Evolutionary conservation across 2,797 vertebrate genomes (phyloP).

Genomic region (Champsocephalus gunnari): DNA sequence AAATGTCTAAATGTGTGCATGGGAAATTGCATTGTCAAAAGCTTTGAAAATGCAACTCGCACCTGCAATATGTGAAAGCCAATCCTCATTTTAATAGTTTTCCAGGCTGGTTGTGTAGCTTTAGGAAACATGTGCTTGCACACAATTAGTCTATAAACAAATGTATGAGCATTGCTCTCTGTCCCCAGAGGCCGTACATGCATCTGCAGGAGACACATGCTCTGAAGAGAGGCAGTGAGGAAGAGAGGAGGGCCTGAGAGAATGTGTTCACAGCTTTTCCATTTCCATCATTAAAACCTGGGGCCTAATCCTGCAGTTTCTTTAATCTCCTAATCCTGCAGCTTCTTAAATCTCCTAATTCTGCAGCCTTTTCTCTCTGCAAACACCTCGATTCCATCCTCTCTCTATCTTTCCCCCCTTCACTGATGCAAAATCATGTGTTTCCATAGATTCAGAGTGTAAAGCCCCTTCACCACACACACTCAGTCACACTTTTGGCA

Average conservation of each 20-base stretch:
- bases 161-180: constrained; percentile 44
- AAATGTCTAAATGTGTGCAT: neutral
- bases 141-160: constrained; percentile 60
- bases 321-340: constrained; percentile 85
- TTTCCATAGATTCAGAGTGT: constrained; percentile 46
- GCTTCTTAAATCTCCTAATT: constrained; percentile 85
- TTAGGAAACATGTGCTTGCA: constrained; percentile 33
- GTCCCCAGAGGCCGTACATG: constrained; percentile 50
- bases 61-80: neutral
- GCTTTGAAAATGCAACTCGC: constrained; percentile 4
- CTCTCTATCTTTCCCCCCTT: constrained; percentile 19
- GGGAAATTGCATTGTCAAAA: constrained; percentile 6
- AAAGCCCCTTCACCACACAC: constrained; percentile 14
- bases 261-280: constrained; percentile 77
- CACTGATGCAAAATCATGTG: constrained; percentile 57
- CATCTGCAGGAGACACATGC: constrained; percentile 72
- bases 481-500: constrained; percentile 15
- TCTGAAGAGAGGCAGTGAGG: constrained; percentile 50
- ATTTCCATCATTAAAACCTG: constrained; percentile 85
- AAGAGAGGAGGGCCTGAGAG: constrained; percentile 62
- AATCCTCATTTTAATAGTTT: constrained; percentile 16
- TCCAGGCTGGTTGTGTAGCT: neutral
- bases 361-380: constrained; percentile 65
- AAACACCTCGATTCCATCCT: constrained; percentile 49
- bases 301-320: constrained; percentile 80